Evolutionary conservation across 2,888 invertebrate species (phyloP), one percentile per base, ranked within the genome.

Genomic region (Tetranychus truncatus): DNA sequence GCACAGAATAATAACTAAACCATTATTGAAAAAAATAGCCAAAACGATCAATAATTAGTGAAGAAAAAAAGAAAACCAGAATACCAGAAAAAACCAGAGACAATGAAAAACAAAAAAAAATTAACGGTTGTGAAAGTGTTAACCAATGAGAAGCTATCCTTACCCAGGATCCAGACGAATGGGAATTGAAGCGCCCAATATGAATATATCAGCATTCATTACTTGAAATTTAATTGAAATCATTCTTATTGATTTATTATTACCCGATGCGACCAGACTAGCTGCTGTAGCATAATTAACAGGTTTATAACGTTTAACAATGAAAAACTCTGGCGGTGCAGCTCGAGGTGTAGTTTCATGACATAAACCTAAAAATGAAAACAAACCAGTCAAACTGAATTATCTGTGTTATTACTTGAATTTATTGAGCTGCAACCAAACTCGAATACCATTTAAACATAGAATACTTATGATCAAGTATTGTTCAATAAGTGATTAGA

Each of bases 171-270:
- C 79, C 66, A 79, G 71, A 45, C 80, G 73, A 1, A 80, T 78
- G 0, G 80, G 80, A 66, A 80, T 78, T 6, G 78, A 78, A 20
- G 78, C 78, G 6, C 79, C 79, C 1, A 79, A 78, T 24, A 80
- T 76, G 69, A 79, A 80, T 3, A 80, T 74, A 71, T 79, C 79
- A 73, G 75, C 75, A 45, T 78, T 79, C 15, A 77, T 72, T 1
- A 79, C 79, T 24, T 78, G 77, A 75, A 80, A 80, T 65, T 78
- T 77, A 44, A 77, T 77, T n/a, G 78, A 78, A 66, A 79, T 77
- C 9, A 78, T 77, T 45, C 77, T 72, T 1, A 80, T 72, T 3
- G 79, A 78, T 65, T 76, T 76, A 46, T 71, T 76, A 45, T 66
- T 73, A n/a, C 71, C 73, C 20, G 20, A 9, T 20, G 71, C 71